Conservation (phyloP, 2,888 invertebrate genomes). For the Trypoxylon attenuatum region DNA sequence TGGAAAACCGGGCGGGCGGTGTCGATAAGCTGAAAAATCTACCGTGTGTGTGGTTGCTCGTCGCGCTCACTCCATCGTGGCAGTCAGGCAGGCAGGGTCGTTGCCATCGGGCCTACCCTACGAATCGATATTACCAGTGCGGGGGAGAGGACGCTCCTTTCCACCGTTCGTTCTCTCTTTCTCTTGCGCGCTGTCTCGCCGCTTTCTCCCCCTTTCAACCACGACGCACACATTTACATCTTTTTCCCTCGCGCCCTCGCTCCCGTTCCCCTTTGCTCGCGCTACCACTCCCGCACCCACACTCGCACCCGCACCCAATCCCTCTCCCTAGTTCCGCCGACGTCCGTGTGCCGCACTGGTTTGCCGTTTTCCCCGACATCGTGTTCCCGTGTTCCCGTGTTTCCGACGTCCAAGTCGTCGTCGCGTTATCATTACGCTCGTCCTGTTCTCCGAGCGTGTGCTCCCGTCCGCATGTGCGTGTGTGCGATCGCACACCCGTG, state of each 20-base stretch:
- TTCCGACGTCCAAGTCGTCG: not conserved
- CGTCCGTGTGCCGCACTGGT: conserved; percentile 6
- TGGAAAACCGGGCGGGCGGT: conserved; percentile 59
- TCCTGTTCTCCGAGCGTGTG: too few species aligned
- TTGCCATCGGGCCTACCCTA: conserved; percentile 69
- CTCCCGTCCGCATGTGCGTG: not conserved
- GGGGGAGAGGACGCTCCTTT: conserved; percentile 25
- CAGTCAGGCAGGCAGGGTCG: conserved; percentile 67
- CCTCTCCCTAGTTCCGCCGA: too few species aligned
- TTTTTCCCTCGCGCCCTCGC: conserved; percentile 26
- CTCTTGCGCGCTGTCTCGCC: conserved; percentile 17
- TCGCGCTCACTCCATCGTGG: conserved; percentile 40
- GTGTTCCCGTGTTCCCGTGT: not conserved
- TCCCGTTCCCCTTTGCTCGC: conserved; percentile 26
- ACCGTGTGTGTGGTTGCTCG: conserved; percentile 28
- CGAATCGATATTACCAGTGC: conserved; percentile 60
- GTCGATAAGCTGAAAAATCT: conserved; percentile 57
- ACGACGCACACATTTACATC: conserved; percentile 11
- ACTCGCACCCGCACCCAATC: not conserved
- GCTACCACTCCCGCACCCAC: not conserved
- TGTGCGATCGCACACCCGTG: not conserved
- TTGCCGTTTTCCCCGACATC: not conserved
- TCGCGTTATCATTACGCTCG: not conserved
- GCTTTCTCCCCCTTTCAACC: conserved; percentile 35
- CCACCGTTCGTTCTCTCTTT: conserved; percentile 15